Percentiles rank a stretch among this genome's conserved stretches.
phyloP scores from a whole-genome alignment of 92 coral and sea anemone genomes.

The Umimayanthus kanabou region DNA sequence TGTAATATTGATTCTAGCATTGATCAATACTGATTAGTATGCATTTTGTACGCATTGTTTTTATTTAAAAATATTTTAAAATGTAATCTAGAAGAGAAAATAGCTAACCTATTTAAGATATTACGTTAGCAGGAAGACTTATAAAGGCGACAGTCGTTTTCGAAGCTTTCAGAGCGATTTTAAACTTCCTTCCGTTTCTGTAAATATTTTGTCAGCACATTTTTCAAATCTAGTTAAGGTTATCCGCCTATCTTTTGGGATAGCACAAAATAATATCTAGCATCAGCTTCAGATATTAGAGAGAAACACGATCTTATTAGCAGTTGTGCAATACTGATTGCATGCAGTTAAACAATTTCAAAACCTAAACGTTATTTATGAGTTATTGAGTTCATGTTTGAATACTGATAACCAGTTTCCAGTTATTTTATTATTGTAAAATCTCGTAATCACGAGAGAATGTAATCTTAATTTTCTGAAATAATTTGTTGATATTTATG shows the following conservation, averaged over 20 bases:
- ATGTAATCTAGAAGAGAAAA: not conserved
- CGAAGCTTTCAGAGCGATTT: not conserved
- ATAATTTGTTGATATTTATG: not conserved
- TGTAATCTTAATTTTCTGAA: not conserved
- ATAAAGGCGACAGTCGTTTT: not conserved
- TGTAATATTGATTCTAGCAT: no score
- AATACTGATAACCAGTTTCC: not conserved
- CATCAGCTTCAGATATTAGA: not conserved
- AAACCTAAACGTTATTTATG: no score
- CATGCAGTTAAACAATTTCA: no score
- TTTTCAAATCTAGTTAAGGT: not conserved
- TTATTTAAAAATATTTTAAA: no score
- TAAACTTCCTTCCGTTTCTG: not conserved
- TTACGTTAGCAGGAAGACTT: not conserved
- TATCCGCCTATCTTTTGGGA: not conserved
- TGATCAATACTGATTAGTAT: no score
- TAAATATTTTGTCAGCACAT: not conserved
- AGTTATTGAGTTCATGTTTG: not conserved
- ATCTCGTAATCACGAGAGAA: not conserved
- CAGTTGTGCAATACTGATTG: not conserved
- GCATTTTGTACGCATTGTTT: no score
- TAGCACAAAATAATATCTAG: not conserved
- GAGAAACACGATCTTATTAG: not conserved
- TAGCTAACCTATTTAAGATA: not conserved
- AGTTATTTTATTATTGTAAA: no score